Evolutionary conservation across 2,888 invertebrate species (phyloP).

Genomic region (Netelia melanura): DNA sequence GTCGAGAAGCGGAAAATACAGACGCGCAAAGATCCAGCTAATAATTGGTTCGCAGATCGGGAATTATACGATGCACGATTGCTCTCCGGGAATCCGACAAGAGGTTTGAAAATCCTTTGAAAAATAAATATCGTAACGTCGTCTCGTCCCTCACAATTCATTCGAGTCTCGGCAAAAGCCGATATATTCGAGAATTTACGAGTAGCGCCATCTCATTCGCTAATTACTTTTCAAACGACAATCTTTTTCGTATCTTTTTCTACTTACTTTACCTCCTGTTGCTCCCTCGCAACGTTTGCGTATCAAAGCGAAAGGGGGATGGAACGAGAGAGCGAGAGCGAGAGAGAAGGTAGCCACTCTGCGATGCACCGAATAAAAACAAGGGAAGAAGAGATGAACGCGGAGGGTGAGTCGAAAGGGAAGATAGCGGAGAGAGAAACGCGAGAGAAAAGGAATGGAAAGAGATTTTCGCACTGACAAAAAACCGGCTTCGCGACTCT

Average conservation of each 20-base stretch:
- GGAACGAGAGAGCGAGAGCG: slow-evolving; percentile 27
- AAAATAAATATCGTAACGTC: slow-evolving; percentile 20
- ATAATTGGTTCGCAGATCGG: slow-evolving; percentile 59
- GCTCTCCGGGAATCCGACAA: slow-evolving; percentile 13
- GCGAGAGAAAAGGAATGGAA: slow-evolving; percentile 49
- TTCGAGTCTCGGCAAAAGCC: slow-evolving; percentile 8
- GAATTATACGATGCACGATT: slow-evolving; percentile 49
- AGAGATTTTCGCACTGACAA: slow-evolving; percentile 46
- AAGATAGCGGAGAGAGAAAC: slow-evolving; percentile 39
- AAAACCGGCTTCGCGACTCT: slow-evolving; percentile 55
- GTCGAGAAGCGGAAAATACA: not conserved
- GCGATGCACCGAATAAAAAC: slow-evolving; percentile 33
- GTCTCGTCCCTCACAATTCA: not conserved
- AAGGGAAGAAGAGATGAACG: slow-evolving; percentile 19
- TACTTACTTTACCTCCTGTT: slow-evolving; percentile 7
- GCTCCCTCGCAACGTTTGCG: not conserved
- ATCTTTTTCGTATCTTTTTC: not conserved
- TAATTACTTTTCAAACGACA: slow-evolving; percentile 65
- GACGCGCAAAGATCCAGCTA: slow-evolving; percentile 28
- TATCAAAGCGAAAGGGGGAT: not conserved
- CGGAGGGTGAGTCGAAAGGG: not conserved
- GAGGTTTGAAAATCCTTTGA: slow-evolving; percentile 3
- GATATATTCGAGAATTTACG: slow-evolving; percentile 50
- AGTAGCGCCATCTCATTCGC: slow-evolving; percentile 55
- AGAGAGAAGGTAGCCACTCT: not conserved